Conservation (phyloP, 2,797 vertebrate genomes). For the Crenichthys baileyi region DNA sequence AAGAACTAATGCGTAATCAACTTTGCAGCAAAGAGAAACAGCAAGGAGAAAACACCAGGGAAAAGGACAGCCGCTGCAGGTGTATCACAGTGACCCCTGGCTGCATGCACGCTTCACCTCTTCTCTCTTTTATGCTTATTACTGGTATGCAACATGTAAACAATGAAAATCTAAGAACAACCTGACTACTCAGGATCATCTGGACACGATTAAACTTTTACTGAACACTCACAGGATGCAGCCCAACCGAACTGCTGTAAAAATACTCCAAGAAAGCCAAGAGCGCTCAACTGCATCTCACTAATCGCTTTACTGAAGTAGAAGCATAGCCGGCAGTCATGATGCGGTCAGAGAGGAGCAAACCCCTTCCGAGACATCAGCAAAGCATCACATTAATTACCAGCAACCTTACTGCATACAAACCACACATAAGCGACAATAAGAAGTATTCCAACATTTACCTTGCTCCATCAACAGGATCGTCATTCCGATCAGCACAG, state of each 20-base stretch:
- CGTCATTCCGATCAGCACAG: slow-evolving; percentile 78
- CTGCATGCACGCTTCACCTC: neutral
- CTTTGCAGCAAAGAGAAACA: slow-evolving; percentile 56
- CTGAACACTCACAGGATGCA: neutral
- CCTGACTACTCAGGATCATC: slow-evolving; percentile 1
- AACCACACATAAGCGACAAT: neutral
- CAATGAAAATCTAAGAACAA: neutral
- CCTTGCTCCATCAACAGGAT: slow-evolving; percentile 84
- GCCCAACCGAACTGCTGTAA: slow-evolving; percentile 18
- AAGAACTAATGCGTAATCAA: slow-evolving; percentile 69
- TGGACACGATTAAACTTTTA: slow-evolving; percentile 41
- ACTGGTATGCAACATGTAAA: neutral
- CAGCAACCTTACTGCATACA: neutral
- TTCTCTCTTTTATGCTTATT: neutral
- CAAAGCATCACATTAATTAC: neutral
- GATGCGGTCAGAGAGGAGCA: slow-evolving; percentile 30
- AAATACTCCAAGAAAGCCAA: slow-evolving; percentile 32
- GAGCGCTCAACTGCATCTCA: slow-evolving; percentile 50
- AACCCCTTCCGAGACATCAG: slow-evolving; percentile 4
- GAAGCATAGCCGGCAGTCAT: slow-evolving; percentile 36
- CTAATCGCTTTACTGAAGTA: slow-evolving; percentile 65
- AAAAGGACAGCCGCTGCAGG: slow-evolving; percentile 25
- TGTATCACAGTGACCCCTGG: slow-evolving; percentile 4
- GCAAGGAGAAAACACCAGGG: neutral
- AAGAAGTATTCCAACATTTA: slow-evolving; percentile 64